Percentiles rank a stretch among this genome's conserved stretches.
phyloP scores from a whole-genome alignment of 2,797 vertebrate genomes.

The Poecilia wingei region DNA sequence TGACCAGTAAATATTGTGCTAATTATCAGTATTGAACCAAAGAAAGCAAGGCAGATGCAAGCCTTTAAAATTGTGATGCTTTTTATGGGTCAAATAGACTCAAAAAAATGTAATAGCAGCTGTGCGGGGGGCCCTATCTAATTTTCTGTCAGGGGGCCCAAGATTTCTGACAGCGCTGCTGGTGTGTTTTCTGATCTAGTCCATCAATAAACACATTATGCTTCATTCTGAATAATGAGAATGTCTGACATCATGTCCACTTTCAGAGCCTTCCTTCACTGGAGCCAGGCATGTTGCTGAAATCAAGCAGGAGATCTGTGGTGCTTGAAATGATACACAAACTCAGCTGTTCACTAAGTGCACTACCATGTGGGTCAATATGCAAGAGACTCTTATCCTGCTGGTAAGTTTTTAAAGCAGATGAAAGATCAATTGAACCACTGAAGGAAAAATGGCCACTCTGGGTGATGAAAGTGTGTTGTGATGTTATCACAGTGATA shows the following conservation, averaged over 20 bases:
- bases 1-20: too few species aligned
- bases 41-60: too few species aligned
- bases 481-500: not conserved
- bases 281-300: not conserved
- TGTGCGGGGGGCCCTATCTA: too few species aligned
- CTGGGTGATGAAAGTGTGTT: not conserved
- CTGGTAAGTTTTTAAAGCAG: not conserved
- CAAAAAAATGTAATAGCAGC: too few species aligned
- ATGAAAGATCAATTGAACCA: not conserved
- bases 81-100: too few species aligned
- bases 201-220: too few species aligned
- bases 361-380: not conserved
- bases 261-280: not conserved
- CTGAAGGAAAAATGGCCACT: not conserved
- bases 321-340: not conserved
- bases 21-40: too few species aligned
- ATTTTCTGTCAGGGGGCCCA: too few species aligned
- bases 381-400: not conserved
- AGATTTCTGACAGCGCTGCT: too few species aligned
- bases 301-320: not conserved
- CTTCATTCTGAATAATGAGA: not conserved
- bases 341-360: not conserved
- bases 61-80: too few species aligned
- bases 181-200: too few species aligned
- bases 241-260: not conserved